Conservation (phyloP, 2,797 vertebrate species). For the Enteromius trimaculatus region DNA sequence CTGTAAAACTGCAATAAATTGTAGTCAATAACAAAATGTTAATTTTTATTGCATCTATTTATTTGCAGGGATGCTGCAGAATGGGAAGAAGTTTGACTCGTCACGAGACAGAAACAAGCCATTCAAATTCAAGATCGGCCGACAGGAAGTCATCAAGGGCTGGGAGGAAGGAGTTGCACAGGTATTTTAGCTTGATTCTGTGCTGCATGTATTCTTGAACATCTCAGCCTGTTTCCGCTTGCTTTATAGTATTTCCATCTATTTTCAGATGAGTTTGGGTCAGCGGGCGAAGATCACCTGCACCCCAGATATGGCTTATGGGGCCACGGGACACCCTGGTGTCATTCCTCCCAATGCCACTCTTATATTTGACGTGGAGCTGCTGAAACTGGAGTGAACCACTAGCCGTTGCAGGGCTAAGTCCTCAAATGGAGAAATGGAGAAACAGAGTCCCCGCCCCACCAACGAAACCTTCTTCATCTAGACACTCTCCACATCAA, state of each 20-base stretch:
- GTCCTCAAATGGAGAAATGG: conserved; percentile 52
- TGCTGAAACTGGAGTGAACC: conserved; percentile 93
- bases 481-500: conserved; percentile 68
- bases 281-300: conserved; percentile 98
- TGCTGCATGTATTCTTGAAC: neutral
- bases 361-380: conserved; percentile 97
- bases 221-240: neutral
- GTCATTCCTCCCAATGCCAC: conserved; percentile 98
- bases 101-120: conserved; percentile 99
- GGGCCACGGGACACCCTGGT: conserved; percentile 93
- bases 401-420: neutral
- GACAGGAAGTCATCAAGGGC: conserved; percentile 96
- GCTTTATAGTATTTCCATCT: neutral
- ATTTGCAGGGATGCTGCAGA: conserved; percentile 93
- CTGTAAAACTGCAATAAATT: too few relatives aligned
- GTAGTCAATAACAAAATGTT: too few relatives aligned
- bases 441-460: conserved; percentile 60
- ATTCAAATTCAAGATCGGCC: conserved; percentile 96
- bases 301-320: conserved; percentile 96
- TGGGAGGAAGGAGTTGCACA: conserved; percentile 97
- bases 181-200: conserved; percentile 71
- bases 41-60: neutral
- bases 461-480: conserved; percentile 59
- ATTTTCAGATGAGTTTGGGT: conserved; percentile 93
- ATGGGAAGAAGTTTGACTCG: conserved; percentile 99